A percentile compares a stretch with the other conserved stretches of the same genome.
Conservation (phyloP, 35 echinoderm and acorn worm species). For the Nesometra sesokonis region DNA sequence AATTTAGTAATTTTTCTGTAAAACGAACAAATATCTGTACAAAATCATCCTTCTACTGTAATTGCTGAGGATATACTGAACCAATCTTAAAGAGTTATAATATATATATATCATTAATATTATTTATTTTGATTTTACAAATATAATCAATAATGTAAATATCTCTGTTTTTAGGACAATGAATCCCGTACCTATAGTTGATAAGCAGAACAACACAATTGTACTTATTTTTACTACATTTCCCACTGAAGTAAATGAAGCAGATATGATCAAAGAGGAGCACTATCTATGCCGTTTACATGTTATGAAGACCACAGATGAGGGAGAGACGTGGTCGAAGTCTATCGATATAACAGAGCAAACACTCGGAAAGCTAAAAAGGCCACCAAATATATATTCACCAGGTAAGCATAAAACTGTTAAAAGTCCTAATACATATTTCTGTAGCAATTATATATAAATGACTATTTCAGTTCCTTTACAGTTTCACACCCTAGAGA, state of each 20-base stretch:
- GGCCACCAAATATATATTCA: slow-evolving; percentile 46
- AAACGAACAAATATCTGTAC: too few species aligned
- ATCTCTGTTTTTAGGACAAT: slow-evolving; percentile 44
- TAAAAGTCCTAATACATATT: too few species aligned
- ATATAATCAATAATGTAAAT: too few species aligned
- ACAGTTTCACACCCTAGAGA: too few species aligned
- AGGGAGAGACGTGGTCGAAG: slow-evolving; percentile 44
- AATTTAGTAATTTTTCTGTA: too few species aligned
- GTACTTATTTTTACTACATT: slow-evolving; percentile 47
- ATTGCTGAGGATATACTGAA: too few species aligned
- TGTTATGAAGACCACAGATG: slow-evolving; percentile 51
- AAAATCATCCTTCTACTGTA: too few species aligned
- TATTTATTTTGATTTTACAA: background rate
- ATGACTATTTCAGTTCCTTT: too few species aligned
- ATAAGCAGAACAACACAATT: slow-evolving; percentile 33
- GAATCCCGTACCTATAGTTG: slow-evolving; percentile 67
- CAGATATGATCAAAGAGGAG: slow-evolving; percentile 42
- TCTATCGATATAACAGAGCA: slow-evolving; percentile 39
- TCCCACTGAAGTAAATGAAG: slow-evolving; percentile 39
- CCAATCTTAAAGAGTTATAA: too few species aligned
- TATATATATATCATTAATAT: background rate
- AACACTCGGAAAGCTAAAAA: slow-evolving; percentile 45
- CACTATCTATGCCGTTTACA: slow-evolving; percentile 40
- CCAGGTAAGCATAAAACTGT: too few species aligned
- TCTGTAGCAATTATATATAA: too few species aligned